phyloP scores from a whole-genome alignment of 1,140 invertebrate genomes.

The Leptinotarsa undecemlineata region DNA sequence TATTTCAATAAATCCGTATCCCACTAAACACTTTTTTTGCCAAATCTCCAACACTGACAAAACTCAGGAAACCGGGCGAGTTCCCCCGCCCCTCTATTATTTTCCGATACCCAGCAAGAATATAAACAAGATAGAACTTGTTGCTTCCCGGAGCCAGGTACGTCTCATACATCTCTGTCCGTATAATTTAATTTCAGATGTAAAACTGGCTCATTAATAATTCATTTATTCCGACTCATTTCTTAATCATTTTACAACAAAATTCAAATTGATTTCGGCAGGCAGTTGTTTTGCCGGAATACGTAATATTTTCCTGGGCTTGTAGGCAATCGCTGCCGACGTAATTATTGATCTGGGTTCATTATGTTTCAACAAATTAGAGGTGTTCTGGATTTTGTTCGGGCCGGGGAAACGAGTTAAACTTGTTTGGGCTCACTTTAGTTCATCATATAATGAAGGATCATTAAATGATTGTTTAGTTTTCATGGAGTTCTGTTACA shows the following conservation, averaged over 20 bases:
- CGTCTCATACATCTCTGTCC: conserved; percentile 10
- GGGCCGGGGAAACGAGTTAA: too few species aligned
- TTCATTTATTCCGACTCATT: conserved; percentile 18
- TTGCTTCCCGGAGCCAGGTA: neutral
- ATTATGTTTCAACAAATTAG: neutral
- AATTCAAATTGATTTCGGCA: conserved; percentile 18
- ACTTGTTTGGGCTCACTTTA: too few species aligned
- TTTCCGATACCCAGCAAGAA: conserved; percentile 9
- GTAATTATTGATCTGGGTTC: neutral
- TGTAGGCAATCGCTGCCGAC: neutral
- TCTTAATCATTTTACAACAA: conserved; percentile 18
- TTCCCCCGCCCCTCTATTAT: neutral
- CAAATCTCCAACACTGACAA: too few species aligned
- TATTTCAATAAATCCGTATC: too few species aligned
- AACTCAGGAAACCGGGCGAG: neutral
- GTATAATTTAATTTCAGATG: conserved; percentile 20
- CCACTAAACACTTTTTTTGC: too few species aligned
- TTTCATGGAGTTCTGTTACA: too few species aligned
- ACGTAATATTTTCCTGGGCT: neutral
- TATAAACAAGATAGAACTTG: neutral
- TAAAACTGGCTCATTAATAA: conserved; percentile 18
- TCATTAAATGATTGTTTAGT: too few species aligned
- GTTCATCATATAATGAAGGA: too few species aligned
- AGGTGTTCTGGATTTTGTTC: too few species aligned
- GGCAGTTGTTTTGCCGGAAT: neutral